Evolutionary conservation across 2,113 vertebrate species (phyloP).

Genomic region (Channa maculata): DNA sequence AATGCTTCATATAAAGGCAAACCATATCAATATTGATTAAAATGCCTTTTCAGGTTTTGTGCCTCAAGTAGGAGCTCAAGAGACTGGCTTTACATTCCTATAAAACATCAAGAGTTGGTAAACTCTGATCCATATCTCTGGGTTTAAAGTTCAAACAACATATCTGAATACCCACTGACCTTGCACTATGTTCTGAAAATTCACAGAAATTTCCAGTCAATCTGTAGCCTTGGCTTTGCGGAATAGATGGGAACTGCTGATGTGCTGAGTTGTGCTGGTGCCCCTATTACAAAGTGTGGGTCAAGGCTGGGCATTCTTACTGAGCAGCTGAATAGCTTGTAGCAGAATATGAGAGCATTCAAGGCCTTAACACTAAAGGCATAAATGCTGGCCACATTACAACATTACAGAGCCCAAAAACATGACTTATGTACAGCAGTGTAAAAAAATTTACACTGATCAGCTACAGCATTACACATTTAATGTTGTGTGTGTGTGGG

Average conservation of each 20-base stretch:
- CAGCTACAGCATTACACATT: too few relatives aligned
- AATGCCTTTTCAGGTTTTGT: constrained; percentile 40
- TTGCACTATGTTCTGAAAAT: constrained; percentile 47
- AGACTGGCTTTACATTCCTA: constrained; percentile 10
- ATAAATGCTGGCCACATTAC: constrained; percentile 2
- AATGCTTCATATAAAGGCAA: constrained; percentile 5
- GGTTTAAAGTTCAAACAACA: constrained; percentile 58
- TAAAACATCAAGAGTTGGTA: not conserved
- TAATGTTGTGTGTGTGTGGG: too few relatives aligned
- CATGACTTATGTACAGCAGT: not conserved
- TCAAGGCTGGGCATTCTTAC: constrained; percentile 56
- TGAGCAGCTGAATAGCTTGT: constrained; percentile 2
- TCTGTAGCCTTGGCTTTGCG: constrained; percentile 52
- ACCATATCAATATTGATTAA: constrained; percentile 56
- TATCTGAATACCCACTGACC: constrained; percentile 4
- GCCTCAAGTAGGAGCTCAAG: constrained; percentile 21
- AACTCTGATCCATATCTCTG: constrained; percentile 13
- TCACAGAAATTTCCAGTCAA: constrained; percentile 40
- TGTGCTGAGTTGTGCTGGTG: constrained; percentile 19
- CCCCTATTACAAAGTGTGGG: constrained; percentile 31
- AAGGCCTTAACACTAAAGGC: not conserved
- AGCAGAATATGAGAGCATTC: constrained; percentile 8
- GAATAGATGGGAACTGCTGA: constrained; percentile 45
- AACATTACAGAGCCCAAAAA: not conserved
- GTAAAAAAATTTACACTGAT: too few relatives aligned